Percentiles rank a stretch among this genome's conserved stretches.
Evolutionary conservation across 2,888 invertebrate genomes (phyloP).

Genomic region (Drosophila sordidapex): DNA sequence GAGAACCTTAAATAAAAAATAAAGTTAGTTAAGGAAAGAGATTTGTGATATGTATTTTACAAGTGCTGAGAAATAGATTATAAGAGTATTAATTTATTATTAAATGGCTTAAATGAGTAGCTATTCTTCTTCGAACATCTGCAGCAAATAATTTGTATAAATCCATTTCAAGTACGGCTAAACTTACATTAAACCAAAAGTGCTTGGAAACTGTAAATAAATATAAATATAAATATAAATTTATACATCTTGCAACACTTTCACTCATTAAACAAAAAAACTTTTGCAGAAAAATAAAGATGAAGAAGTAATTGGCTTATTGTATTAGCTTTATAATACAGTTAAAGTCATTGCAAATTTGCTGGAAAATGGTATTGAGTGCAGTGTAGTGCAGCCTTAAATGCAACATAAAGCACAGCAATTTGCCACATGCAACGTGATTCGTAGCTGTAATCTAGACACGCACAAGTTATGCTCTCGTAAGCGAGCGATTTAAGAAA

Average conservation of each 20-base stretch:
- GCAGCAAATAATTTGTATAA: neutral
- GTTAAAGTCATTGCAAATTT: constrained; percentile 28
- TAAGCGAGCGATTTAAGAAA: constrained; percentile 55
- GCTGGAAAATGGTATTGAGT: constrained; percentile 17
- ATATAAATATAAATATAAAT: neutral
- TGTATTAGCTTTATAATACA: constrained; percentile 6
- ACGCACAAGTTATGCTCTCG: constrained; percentile 76
- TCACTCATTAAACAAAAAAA: constrained; percentile 19
- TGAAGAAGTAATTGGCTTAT: constrained; percentile 14
- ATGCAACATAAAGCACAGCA: constrained; percentile 64
- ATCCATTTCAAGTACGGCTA: neutral
- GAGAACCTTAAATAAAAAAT: neutral
- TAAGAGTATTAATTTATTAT: neutral
- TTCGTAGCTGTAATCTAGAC: constrained; percentile 47
- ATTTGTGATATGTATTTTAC: neutral
- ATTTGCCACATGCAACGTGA: constrained; percentile 71
- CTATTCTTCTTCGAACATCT: neutral
- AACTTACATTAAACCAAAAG: neutral
- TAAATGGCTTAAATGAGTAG: neutral
- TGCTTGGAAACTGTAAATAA: neutral
- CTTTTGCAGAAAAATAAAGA: neutral
- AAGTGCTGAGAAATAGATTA: neutral
- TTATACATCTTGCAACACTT: constrained; percentile 26
- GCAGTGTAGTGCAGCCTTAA: constrained; percentile 43
- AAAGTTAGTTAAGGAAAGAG: neutral